Conservation (phyloP, 2,888 invertebrate genomes). For the Balanococcus diminutus region DNA sequence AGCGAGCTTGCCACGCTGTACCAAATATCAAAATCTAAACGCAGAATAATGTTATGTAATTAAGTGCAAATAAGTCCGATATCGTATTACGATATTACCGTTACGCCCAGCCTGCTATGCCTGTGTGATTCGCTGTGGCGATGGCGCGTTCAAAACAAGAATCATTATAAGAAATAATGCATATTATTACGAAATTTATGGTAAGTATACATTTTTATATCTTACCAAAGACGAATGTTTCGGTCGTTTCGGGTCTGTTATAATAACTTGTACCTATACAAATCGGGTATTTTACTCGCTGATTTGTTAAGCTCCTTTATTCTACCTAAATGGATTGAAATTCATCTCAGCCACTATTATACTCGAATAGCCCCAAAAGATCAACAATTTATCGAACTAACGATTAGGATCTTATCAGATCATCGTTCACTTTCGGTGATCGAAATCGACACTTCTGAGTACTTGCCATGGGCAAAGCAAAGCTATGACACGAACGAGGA, state of each 20-base stretch:
- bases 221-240: background rate
- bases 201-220: too few relatives aligned
- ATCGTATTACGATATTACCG: slow-evolving; percentile 40
- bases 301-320: too few relatives aligned
- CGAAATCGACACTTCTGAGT: background rate
- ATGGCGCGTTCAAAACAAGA: slow-evolving; percentile 16
- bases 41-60: slow-evolving; percentile 36
- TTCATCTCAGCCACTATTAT: background rate
- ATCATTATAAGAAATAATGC: slow-evolving; percentile 21
- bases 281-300: too few relatives aligned
- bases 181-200: slow-evolving; percentile 25
- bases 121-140: background rate
- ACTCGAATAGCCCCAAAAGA: background rate
- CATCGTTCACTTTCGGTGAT: background rate
- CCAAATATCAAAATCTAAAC: slow-evolving; percentile 39
- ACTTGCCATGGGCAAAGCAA: background rate
- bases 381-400: background rate
- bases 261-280: background rate
- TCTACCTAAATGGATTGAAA: background rate
- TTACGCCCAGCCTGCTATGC: slow-evolving; percentile 38
- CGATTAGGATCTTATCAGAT: background rate
- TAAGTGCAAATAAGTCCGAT: slow-evolving; percentile 35
- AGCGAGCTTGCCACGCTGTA: background rate
- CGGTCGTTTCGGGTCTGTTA: background rate
- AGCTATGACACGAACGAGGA: too few relatives aligned